phyloP scores from a whole-genome alignment of 2,797 vertebrate species.

The Tapera naevia region DNA sequence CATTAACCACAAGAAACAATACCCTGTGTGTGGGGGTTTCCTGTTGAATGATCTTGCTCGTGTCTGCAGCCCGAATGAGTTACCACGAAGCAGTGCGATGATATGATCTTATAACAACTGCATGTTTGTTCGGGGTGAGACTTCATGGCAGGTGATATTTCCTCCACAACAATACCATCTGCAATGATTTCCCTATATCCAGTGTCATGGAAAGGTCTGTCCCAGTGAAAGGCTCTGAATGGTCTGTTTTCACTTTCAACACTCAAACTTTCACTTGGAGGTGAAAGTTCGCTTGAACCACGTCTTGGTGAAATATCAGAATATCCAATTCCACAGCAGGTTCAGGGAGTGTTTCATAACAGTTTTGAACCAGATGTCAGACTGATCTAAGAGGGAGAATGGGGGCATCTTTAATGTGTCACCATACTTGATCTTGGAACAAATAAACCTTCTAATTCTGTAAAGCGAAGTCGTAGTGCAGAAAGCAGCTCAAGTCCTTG shows the following conservation, averaged over 20 bases:
- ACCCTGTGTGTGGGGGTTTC: neutral
- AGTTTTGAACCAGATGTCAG: conserved; percentile 47
- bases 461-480: neutral
- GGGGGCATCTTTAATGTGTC: conserved; percentile 26
- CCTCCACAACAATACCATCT: conserved; percentile 29
- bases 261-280: conserved; percentile 57
- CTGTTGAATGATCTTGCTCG: conserved; percentile 5
- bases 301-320: neutral
- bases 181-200: conserved; percentile 40
- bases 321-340: conserved; percentile 38
- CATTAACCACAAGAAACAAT: conserved; percentile 5
- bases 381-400: conserved; percentile 47
- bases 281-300: conserved; percentile 51
- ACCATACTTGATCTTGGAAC: conserved; percentile 50
- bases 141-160: conserved; percentile 45
- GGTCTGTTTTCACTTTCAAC: conserved; percentile 70
- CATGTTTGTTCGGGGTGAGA: neutral
- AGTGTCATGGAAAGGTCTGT: conserved; percentile 43
- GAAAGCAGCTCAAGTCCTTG: conserved; percentile 25
- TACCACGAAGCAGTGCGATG: neutral
- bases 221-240: conserved; percentile 28
- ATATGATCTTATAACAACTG: neutral
- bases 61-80: conserved; percentile 1
- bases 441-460: conserved; percentile 59
- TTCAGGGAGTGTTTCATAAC: conserved; percentile 71